Evolutionary conservation across 1,140 invertebrate species (phyloP).

Genomic region (Acyrthosiphon pisum): DNA sequence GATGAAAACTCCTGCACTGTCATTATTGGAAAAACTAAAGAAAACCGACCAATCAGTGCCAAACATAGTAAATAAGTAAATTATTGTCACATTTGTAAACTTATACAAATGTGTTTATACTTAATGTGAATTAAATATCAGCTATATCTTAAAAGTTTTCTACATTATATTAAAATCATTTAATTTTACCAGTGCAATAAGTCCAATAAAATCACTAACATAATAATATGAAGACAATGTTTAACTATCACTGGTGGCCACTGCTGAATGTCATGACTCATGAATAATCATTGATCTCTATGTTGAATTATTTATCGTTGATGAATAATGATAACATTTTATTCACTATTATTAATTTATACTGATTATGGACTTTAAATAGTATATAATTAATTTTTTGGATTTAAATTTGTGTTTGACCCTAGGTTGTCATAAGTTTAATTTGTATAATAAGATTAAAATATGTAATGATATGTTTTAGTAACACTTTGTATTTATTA

Average conservation of each 20-base stretch:
- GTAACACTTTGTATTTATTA: neutral
- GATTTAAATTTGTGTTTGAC: neutral
- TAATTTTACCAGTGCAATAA: neutral
- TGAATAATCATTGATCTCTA: neutral
- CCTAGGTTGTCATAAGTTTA: neutral
- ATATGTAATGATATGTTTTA: neutral
- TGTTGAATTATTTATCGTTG: neutral
- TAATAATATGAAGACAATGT: neutral
- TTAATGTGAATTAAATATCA: neutral
- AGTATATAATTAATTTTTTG: neutral
- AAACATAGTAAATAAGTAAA: constrained; percentile 6
- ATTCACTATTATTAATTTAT: neutral
- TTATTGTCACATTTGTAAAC: neutral
- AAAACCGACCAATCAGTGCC: neutral
- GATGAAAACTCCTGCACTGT: neutral
- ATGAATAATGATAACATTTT: neutral
- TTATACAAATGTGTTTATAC: neutral
- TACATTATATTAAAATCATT: neutral
- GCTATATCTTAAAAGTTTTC: neutral
- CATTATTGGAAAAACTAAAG: constrained; percentile 36
- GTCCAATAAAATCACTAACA: neutral
- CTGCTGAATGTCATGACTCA: neutral
- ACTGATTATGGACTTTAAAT: neutral
- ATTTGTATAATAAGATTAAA: neutral
- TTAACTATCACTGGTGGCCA: neutral